Percentiles rank a stretch among this genome's conserved stretches.
Evolutionary conservation across 2,888 invertebrate genomes (phyloP).

Genomic region (Nemotelus pantherinus): DNA sequence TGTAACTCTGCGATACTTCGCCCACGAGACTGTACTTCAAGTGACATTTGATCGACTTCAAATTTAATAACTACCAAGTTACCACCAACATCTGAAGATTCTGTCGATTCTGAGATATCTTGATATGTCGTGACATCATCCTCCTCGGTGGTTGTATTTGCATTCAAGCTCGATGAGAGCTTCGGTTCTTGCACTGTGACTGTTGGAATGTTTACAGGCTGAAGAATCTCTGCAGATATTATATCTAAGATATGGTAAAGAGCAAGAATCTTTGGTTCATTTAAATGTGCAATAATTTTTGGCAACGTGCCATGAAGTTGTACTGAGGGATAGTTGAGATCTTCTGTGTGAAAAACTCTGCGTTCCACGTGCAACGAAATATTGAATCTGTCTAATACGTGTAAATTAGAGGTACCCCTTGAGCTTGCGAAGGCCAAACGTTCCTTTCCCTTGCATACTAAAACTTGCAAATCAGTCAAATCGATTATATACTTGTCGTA

Average conservation of each 20-base stretch:
- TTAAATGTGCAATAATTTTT: slow-evolving; percentile 86
- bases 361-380: slow-evolving; percentile 79
- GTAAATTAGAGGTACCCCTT: slow-evolving; percentile 84
- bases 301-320: slow-evolving; percentile 88
- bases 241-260: slow-evolving; percentile 69
- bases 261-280: slow-evolving; percentile 85
- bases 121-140: slow-evolving; percentile 34
- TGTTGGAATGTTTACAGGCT: slow-evolving; percentile 33
- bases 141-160: slow-evolving; percentile 26
- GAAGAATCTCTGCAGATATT: slow-evolving; percentile 56
- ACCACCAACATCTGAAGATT: slow-evolving; percentile 9
- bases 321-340: slow-evolving; percentile 87
- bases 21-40: slow-evolving; percentile 87
- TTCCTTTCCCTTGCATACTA: slow-evolving; percentile 88
- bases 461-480: slow-evolving; percentile 84
- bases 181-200: not conserved
- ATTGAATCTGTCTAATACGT: slow-evolving; percentile 84
- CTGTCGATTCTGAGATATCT: slow-evolving; percentile 63
- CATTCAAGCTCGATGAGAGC: not conserved
- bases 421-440: slow-evolving; percentile 90
- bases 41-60: slow-evolving; percentile 84
- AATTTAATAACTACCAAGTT: slow-evolving; percentile 82
- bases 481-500: slow-evolving; percentile 84
- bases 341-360: slow-evolving; percentile 81
- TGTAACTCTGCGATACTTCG: slow-evolving; percentile 93